Base-by-base conservation (phyloP, 2,888 invertebrate genomes). In the Phoronis australis region DNA sequence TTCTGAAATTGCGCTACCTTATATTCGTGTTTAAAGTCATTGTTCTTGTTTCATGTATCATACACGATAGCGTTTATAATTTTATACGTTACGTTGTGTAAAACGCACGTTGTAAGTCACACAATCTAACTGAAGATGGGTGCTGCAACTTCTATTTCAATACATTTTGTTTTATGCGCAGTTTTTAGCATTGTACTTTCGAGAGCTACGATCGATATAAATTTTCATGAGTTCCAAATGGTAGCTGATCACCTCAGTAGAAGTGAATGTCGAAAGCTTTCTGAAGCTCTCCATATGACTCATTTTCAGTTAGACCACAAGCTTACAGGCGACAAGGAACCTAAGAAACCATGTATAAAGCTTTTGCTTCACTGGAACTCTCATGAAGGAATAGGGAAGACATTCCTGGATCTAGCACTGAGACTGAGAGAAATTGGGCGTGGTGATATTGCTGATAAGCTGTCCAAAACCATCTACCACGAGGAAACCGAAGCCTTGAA, bases 191-290 rank as follows among this genome's bases (percentile, higher is more conserved):
- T n/a, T n/a, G n/a, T n/a, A n/a, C n/a, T n/a, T n/a, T n/a, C n/a
- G n/a, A n/a, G n/a, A n/a, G n/a, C n/a, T n/a, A 31, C 31, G 31
- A 12, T 12, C 15, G 69, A 69, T 44, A 38, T 71, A 38, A 71
- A 69, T 48, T 57, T 62, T 25, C 62, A 63, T 37, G 62, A 71
- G 48, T 40, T 71, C n/a, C 64, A 66, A 45, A 62, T 59, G 43
- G 59, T 71, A 4, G 60, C 71, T 1, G 66, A 69, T 45, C 65
- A 68, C 46, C 52, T 71, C 24, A 55, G 59, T 3, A 22, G 25
- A 24, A 44, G 53, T 2, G 66, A 69, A 48, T 71, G 71, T 45
- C 49, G 50, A 9, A 48, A 51, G n/a, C 51, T 71, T 1, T 50
- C 61, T 2, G 53, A 55, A 6, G 60, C 63, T 22, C 53, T 70